Base-by-base conservation (phyloP, 2,888 invertebrate genomes). In the Acronicta alni region DNA sequence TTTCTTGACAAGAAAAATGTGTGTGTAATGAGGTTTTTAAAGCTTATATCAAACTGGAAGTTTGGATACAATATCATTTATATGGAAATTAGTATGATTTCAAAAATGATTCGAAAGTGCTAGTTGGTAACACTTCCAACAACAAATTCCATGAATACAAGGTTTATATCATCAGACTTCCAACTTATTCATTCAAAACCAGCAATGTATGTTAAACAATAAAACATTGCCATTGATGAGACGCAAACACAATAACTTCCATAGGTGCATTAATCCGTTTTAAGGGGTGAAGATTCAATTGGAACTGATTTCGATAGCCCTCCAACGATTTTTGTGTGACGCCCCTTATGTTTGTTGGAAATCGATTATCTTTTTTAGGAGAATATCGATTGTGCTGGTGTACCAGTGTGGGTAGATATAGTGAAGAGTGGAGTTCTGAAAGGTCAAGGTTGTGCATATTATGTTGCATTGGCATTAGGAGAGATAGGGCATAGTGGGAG, bases 261-360 rank as follows among this genome's bases (percentile, higher is more conserved):
- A 57, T 56, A 81, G 83, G 63, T 65, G 38, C 71, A 68, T 78
- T 87, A 88, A 88, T 87, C 86, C 81, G 77, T 77, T 82, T 81
- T 79, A 76, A 77, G 85, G 86, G 84, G 82, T 79, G 85, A 81
- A 84, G 81, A 88, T 83, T 87, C 84, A 86, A 88, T 88, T 84
- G 87, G 82, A 84, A 80, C 85, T 83, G 84, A 86, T 85, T 84
- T 85, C 61, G 83, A 89, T 84, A 86, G 80, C 81, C 79, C 86
- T 86, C 77, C 67, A 78, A 62, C 62, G 77, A 77, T 77, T 75
- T 78, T 81, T 75, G 80, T 79, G 81, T 81, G 78, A 79, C 74
- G 64, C 78, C 67, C 70, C 82, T 75, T 77, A 72, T 76, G 67
- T 76, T 75, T 77, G 76, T 75, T 74, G 72, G 52, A 20, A 72